These are phyloP conservation scores for Diaprepes abbreviatus DNA, from an alignment of 2,888 invertebrate genomes.

Conservation along the genomic window DNA sequence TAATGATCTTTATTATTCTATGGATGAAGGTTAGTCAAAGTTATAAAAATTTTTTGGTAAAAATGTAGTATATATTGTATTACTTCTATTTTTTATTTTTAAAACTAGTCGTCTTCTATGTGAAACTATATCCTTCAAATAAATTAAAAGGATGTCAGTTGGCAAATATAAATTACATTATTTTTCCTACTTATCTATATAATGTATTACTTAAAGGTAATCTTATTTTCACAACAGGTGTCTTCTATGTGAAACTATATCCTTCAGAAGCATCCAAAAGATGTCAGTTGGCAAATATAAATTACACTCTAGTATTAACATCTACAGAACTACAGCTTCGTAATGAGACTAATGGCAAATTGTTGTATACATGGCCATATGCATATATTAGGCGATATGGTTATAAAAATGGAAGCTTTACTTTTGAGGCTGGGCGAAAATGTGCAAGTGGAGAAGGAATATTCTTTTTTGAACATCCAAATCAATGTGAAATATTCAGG, in stretches of 20 bases:
- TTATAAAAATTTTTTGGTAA: too few species aligned
- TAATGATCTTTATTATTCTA: slow-evolving; percentile 89
- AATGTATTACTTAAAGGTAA: too few species aligned
- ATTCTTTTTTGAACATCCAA: slow-evolving; percentile 84
- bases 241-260: slow-evolving; percentile 75
- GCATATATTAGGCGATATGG: slow-evolving; percentile 87
- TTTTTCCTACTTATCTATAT: too few species aligned
- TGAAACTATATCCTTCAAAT: slow-evolving; percentile 82
- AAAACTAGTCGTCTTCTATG: slow-evolving; percentile 61
- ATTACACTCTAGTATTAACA: slow-evolving; percentile 82
- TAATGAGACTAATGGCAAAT: slow-evolving; percentile 75
- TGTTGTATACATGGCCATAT: slow-evolving; percentile 87
- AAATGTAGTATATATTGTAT: too few species aligned
- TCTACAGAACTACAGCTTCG: slow-evolving; percentile 82
- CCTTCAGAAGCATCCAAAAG: slow-evolving; percentile 84
- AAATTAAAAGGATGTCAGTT: slow-evolving; percentile 84
- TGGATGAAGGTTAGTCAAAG: slow-evolving; percentile 86
- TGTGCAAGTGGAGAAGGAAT: slow-evolving; percentile 89
- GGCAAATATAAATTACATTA: slow-evolving; percentile 75
- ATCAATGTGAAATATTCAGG: slow-evolving; percentile 83
- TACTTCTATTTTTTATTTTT: too few species aligned
- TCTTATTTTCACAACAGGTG: slow-evolving; percentile 31
- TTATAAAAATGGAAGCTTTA: slow-evolving; percentile 86
- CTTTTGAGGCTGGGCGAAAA: slow-evolving; percentile 89
- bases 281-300: slow-evolving; percentile 78